Evolutionary conservation across 2,797 vertebrate genomes (phyloP).

Genomic region (Periophthalmus magnuspinnatus): DNA sequence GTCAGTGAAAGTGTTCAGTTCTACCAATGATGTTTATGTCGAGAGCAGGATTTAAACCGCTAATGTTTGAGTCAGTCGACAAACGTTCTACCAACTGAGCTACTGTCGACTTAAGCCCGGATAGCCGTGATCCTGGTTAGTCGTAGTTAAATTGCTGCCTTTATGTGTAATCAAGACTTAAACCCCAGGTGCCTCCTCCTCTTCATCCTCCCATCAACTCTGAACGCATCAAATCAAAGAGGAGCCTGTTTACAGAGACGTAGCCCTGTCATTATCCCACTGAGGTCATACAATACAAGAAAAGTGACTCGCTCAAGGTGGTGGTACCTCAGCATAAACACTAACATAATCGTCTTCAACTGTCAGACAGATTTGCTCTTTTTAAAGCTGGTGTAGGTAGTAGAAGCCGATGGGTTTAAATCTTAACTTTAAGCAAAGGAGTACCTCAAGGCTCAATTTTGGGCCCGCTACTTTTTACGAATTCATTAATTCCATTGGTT

Average conservation of each 20-base stretch:
- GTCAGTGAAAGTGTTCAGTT: too few relatives aligned
- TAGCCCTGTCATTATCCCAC: conserved; percentile 63
- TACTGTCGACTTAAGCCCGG: too few relatives aligned
- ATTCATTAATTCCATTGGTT: too few relatives aligned
- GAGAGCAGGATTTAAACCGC: too few relatives aligned
- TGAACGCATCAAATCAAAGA: conserved; percentile 27
- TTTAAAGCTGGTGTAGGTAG: background rate
- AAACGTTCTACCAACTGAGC: too few relatives aligned
- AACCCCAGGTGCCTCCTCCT: conserved; percentile 17
- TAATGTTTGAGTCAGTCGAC: too few relatives aligned
- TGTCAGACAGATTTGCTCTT: background rate
- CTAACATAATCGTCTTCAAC: conserved; percentile 1
- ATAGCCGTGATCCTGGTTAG: conserved; percentile 52
- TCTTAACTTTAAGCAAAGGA: too few relatives aligned
- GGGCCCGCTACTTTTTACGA: too few relatives aligned
- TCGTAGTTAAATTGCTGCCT: conserved; percentile 51
- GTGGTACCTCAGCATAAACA: conserved; percentile 54
- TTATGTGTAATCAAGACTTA: conserved; percentile 45
- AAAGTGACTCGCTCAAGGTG: conserved; percentile 42
- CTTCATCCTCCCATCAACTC: conserved; percentile 54
- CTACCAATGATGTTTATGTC: too few relatives aligned
- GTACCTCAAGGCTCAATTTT: too few relatives aligned
- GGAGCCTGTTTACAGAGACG: conserved; percentile 33
- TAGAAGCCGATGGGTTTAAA: too few relatives aligned
- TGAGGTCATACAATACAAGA: conserved; percentile 51